These are phyloP conservation scores for Decapterus maruadsi DNA, from an alignment of 2,797 vertebrate species.

Conservation along the genomic window DNA sequence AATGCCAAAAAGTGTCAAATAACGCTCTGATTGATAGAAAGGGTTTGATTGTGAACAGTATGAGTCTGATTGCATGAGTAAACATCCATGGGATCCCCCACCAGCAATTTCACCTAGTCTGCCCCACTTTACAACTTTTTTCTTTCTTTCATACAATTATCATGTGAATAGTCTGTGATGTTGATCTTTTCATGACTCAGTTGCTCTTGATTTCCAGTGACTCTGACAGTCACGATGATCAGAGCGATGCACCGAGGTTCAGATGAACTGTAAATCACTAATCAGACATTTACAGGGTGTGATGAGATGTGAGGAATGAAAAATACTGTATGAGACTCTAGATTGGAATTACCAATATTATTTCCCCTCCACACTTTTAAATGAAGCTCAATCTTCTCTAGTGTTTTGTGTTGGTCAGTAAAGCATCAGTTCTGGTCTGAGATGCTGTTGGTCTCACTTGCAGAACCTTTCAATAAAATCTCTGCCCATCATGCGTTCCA, in stretches of 20 bases:
- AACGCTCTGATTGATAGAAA: conserved; percentile 69
- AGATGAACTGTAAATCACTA: too few species aligned
- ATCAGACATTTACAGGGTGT: too few species aligned
- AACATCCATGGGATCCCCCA: conserved; percentile 63
- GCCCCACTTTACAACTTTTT: conserved; percentile 19
- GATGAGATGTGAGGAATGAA: too few species aligned
- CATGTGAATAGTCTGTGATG: conserved; percentile 64
- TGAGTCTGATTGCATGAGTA: conserved; percentile 73
- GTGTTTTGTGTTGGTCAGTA: too few species aligned
- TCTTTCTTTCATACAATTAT: conserved; percentile 35
- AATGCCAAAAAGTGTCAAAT: conserved; percentile 51
- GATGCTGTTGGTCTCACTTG: too few species aligned
- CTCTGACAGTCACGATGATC: conserved; percentile 31
- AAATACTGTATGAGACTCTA: too few species aligned
- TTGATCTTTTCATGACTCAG: conserved; percentile 57
- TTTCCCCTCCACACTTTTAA: too few species aligned
- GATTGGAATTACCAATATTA: too few species aligned
- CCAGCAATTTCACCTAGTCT: conserved; percentile 44
- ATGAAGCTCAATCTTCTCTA: too few species aligned
- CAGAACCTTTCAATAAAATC: neutral
- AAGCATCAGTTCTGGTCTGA: too few species aligned
- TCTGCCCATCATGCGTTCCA: neutral
- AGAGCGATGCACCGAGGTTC: conserved; percentile 10
- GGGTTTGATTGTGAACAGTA: conserved; percentile 75
- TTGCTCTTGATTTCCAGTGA: conserved; percentile 62